These are phyloP conservation scores for Enteromius fasciolatus DNA, from an alignment of 2,797 vertebrate genomes.

Conservation along the genomic window DNA sequence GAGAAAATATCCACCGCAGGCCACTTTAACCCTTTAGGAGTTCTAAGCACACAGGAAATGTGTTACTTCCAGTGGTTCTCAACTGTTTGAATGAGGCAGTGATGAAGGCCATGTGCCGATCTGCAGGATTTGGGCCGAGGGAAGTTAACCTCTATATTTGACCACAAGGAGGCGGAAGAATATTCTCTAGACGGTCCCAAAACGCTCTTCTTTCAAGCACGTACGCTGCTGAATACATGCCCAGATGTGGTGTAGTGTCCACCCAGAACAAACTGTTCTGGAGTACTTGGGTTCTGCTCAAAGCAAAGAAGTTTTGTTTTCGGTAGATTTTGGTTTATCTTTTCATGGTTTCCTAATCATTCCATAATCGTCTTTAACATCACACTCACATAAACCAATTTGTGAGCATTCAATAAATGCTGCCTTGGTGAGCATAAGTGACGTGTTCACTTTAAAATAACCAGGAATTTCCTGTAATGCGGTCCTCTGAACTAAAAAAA, in stretches of 20 bases:
- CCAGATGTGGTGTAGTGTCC: constrained; percentile 29
- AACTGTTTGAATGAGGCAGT: not conserved
- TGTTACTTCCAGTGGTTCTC: not conserved
- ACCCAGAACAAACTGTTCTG: constrained; percentile 34
- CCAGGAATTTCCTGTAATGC: not conserved
- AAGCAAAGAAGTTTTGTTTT: not conserved
- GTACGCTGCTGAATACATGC: constrained; percentile 24
- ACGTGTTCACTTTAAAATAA: not conserved
- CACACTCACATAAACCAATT: not conserved
- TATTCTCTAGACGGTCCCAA: not conserved
- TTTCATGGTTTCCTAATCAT: not conserved
- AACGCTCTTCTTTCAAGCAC: not conserved
- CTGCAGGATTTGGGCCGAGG: not conserved
- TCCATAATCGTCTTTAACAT: not conserved
- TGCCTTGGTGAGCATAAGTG: not conserved
- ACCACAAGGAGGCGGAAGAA: constrained; percentile 49
- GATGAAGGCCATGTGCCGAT: not conserved
- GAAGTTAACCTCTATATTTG: not conserved
- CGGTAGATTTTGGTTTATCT: not conserved
- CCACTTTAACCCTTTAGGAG: not conserved
- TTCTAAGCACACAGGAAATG: not conserved
- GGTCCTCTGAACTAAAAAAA: not conserved
- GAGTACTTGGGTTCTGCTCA: not conserved
- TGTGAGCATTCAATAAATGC: too few species aligned
- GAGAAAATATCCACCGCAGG: not conserved